Percentiles rank a stretch among this genome's conserved stretches.
Conservation (phyloP, 2,113 vertebrate genomes). For the Nothocercus nigrocapillus region DNA sequence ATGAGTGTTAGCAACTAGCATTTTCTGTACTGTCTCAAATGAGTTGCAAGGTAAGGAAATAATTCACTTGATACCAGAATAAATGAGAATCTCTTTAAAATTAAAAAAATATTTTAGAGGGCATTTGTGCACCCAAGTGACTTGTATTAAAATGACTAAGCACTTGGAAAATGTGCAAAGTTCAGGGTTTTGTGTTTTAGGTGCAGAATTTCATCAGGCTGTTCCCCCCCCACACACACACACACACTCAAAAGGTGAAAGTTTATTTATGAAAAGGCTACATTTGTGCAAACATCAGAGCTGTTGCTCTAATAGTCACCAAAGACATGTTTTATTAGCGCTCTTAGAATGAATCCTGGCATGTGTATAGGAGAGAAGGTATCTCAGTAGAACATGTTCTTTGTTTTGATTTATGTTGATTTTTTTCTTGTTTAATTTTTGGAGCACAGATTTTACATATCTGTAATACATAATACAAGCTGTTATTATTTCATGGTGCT, state of each 20-base stretch:
- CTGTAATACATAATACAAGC: too few relatives aligned
- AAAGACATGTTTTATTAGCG: not conserved
- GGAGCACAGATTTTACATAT: not conserved
- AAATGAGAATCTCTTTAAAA: not conserved
- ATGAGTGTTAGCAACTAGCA: rapidly evolving
- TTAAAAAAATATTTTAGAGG: not conserved
- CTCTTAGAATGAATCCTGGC: not conserved
- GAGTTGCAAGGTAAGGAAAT: not conserved
- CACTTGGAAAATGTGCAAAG: rapidly evolving
- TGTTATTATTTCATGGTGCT: not conserved
- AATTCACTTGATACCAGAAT: rapidly evolving
- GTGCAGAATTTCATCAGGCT: not conserved
- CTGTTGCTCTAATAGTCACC: not conserved
- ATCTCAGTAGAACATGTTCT: not conserved
- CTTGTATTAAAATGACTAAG: not conserved
- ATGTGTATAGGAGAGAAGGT: not conserved
- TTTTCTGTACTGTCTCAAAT: not conserved
- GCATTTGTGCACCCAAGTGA: not conserved
- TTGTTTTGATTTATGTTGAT: not conserved
- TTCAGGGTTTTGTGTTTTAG: not conserved
- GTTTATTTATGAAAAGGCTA: not conserved
- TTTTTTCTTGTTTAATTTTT: not conserved
- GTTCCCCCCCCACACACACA: too few relatives aligned
- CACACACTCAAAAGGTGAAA: not conserved
- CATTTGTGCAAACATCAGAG: not conserved